Evolutionary conservation across 2,113 vertebrate species (phyloP).

Genomic region (Butastur rufipennis): DNA sequence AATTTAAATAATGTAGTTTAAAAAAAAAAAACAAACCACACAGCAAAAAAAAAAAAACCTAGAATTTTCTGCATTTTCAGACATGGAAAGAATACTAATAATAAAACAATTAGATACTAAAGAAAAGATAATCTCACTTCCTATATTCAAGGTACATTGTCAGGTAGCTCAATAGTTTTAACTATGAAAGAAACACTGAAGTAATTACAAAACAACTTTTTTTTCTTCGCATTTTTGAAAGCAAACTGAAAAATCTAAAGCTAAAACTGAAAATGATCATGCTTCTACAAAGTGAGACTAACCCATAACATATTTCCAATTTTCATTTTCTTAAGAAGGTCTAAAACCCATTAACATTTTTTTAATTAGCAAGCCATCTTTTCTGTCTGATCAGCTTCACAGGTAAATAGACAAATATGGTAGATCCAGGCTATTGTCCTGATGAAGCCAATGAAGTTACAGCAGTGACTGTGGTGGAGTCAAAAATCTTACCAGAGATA

Average conservation of each 20-base stretch:
- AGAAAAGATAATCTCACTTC: neutral
- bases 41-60: too few species aligned
- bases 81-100: neutral
- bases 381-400: neutral
- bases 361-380: neutral
- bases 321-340: neutral
- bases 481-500: neutral
- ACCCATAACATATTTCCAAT: neutral
- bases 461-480: neutral
- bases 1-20: constrained; percentile 55
- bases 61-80: constrained; percentile 9
- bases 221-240: neutral
- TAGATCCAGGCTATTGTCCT: neutral
- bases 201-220: neutral
- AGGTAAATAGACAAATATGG: neutral
- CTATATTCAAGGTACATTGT: neutral
- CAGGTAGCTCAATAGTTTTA: neutral
- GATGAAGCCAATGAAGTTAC: neutral
- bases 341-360: neutral
- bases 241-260: neutral
- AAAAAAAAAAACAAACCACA: neutral
- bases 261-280: neutral
- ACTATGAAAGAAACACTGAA: neutral
- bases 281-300: neutral
- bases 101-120: neutral